Base-by-base conservation (phyloP, 2,888 invertebrate genomes). In the Hoplodrina ambigua region DNA sequence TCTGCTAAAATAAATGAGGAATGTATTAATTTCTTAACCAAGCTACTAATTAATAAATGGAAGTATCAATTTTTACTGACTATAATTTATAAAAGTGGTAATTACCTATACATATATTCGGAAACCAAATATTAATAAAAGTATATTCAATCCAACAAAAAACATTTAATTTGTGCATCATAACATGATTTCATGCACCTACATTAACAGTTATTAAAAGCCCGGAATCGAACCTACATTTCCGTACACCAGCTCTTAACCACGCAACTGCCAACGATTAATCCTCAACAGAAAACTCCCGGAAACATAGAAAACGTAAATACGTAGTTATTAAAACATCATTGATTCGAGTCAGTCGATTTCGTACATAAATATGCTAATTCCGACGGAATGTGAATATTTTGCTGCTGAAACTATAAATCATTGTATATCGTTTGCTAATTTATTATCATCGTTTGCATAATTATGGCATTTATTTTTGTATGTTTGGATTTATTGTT, bases 381-480 rank as follows among this genome's bases (percentile, higher is more conserved):
- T 76, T 53, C n/a, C 11, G n/a, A 8, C 50, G 41, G 55, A 82
- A 77, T 68, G 64, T 71, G 65, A 75, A 70, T 72, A 72, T 72
- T 71, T 71, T 56, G 71, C 46, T 30, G 52, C 59, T 17, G 15
- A 2, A 49, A 59, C 46, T 7, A 75, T 73, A 72, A 84, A 70
- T 79, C 73, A 71, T 74, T 61, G 75, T 66, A 65, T 60, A 81
- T 75, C 80, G 75, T 70, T 68, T 5, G 62, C 30, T 72, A 70
- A 82, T 82, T 72, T 78, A 82, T 72, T 70, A 61, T 0, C 50
- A 54, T 67, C 60, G 52, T 82, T 84, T 75, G 67, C 82, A 84
- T 84, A 84, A 84, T 69, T 78, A 75, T 56, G 54, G 72, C 80
- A 67, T 68, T 83, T 83, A 79, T 84, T 85, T 82, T 80, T 81